Conservation (phyloP, 2,113 vertebrate species). For the Eurypyga helias region DNA sequence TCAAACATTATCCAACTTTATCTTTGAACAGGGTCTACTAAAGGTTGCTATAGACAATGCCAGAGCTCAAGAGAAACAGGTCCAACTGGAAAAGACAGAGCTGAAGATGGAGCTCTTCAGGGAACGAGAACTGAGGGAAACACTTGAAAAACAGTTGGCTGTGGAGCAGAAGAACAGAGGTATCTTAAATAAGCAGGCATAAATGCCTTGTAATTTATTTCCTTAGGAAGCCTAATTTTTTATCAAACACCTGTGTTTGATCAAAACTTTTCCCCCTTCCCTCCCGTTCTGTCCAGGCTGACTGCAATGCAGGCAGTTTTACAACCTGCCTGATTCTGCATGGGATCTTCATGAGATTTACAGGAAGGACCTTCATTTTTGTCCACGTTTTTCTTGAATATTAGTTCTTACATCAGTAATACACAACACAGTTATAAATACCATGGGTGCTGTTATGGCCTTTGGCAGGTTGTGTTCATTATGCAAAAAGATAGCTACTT, state of each 20-base stretch:
- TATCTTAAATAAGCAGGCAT: constrained; percentile 64
- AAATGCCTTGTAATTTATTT: background rate
- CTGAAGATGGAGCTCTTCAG: constrained; percentile 99
- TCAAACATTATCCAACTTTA: constrained; percentile 23
- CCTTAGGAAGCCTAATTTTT: background rate
- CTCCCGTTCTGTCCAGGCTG: background rate
- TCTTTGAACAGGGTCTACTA: constrained; percentile 88
- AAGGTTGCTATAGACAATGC: constrained; percentile 99
- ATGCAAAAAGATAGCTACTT: background rate
- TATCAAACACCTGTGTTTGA: background rate
- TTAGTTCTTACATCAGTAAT: background rate
- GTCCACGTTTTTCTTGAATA: background rate
- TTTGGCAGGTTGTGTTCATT: background rate
- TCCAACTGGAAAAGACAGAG: constrained; percentile 99
- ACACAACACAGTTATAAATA: background rate
- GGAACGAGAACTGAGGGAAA: constrained; percentile 96
- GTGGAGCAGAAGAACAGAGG: constrained; percentile 99
- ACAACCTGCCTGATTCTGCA: background rate
- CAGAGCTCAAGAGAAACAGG: constrained; percentile 98
- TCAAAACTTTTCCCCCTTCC: background rate
- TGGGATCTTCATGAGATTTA: background rate
- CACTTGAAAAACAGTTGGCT: constrained; percentile 96
- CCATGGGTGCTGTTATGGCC: background rate
- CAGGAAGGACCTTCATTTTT: background rate
- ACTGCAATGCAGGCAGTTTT: background rate